These are phyloP conservation scores for Melanophora roralis DNA, from an alignment of 2,888 invertebrate species.

Conservation along the genomic window DNA sequence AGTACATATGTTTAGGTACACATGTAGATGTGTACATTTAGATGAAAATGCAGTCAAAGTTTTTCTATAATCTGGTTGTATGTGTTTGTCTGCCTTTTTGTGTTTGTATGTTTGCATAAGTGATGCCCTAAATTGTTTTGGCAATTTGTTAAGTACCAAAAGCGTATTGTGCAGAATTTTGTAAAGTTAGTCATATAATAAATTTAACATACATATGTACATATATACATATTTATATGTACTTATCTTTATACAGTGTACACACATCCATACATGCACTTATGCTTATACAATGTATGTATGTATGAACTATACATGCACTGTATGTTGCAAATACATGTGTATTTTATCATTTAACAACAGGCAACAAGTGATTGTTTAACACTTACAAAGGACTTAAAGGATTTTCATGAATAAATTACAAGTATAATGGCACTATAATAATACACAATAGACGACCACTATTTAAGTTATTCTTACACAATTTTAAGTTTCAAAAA, in stretches of 20 bases:
- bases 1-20: neutral
- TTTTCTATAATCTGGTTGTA: neutral
- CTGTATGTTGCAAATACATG: neutral
- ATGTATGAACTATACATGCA: neutral
- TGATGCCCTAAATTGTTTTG: constrained; percentile 61
- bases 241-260: neutral
- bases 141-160: constrained; percentile 60
- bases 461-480: neutral
- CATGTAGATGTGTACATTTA: too few species aligned
- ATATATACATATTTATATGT: neutral
- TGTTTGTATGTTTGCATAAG: constrained; percentile 38
- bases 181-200: constrained; percentile 52
- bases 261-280: neutral
- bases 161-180: constrained; percentile 52
- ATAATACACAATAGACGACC: neutral
- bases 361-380: constrained; percentile 47
- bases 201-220: neutral
- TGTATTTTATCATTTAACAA: constrained; percentile 34
- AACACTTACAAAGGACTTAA: constrained; percentile 53
- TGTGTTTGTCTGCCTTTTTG: neutral
- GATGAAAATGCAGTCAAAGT: neutral
- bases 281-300: neutral
- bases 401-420: constrained; percentile 53
- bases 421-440: constrained; percentile 7
- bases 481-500: neutral